phyloP scores from a whole-genome alignment of 2,797 vertebrate species.

The Sparus aurata region DNA sequence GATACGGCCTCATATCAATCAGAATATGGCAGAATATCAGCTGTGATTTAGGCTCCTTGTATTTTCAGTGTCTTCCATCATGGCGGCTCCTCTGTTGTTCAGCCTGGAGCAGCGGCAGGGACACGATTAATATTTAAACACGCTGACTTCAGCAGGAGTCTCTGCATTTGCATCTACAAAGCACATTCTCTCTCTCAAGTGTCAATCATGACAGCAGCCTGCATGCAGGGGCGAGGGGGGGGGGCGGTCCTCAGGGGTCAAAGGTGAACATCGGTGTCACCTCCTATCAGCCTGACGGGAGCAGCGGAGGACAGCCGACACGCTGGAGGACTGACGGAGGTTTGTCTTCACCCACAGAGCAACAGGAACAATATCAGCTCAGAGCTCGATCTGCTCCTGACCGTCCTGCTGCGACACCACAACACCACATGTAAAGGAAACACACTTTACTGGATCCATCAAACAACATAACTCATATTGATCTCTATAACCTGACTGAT shows the following conservation, averaged over 20 bases:
- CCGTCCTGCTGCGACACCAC: too few relatives aligned
- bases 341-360: too few relatives aligned
- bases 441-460: too few relatives aligned
- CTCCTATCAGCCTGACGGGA: constrained; percentile 35
- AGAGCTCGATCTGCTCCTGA: too few relatives aligned
- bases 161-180: constrained; percentile 35
- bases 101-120: background rate
- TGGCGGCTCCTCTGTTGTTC: constrained; percentile 7
- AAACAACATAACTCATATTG: too few relatives aligned
- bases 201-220: constrained; percentile 39
- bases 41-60: too few relatives aligned
- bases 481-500: too few relatives aligned
- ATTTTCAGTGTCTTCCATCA: background rate
- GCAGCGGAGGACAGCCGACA: constrained; percentile 2
- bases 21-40: too few relatives aligned
- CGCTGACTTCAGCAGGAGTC: constrained; percentile 28
- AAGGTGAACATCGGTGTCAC: constrained; percentile 38
- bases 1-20: too few relatives aligned
- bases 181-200: constrained; percentile 1
- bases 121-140: constrained; percentile 51
- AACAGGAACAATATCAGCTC: too few relatives aligned
- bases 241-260: constrained; percentile 36
- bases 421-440: too few relatives aligned
- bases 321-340: too few relatives aligned
- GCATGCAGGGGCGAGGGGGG: rapidly evolving